These are phyloP conservation scores for Melanostigma gelatinosum DNA, from an alignment of 2,113 vertebrate species.

Conservation along the genomic window DNA sequence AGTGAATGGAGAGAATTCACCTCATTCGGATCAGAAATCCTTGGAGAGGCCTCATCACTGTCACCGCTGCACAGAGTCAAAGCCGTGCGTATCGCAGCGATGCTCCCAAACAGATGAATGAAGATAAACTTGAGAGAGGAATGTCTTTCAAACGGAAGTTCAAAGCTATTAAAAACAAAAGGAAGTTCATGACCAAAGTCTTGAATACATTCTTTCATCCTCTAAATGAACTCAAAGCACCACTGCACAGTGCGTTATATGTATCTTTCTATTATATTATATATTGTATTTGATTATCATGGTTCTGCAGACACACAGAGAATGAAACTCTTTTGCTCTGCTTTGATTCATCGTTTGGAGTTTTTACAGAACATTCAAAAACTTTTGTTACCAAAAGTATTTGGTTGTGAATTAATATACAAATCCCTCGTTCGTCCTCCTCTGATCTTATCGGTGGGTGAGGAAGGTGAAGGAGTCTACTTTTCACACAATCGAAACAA, in stretches of 20 bases:
- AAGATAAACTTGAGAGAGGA: neutral
- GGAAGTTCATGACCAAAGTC: neutral
- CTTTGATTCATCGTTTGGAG: neutral
- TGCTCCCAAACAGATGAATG: neutral
- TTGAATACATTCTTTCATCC: neutral
- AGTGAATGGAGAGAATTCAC: constrained; percentile 15
- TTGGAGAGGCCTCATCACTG: constrained; percentile 7
- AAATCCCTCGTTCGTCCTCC: too few relatives aligned
- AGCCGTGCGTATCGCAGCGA: neutral
- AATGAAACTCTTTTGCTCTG: neutral
- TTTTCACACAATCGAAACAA: too few relatives aligned
- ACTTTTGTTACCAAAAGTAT: too few relatives aligned
- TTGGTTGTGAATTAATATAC: too few relatives aligned
- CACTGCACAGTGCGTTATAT: too few relatives aligned
- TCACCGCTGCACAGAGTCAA: too few relatives aligned
- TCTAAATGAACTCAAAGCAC: neutral
- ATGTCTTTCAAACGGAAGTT: neutral
- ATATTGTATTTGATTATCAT: too few relatives aligned
- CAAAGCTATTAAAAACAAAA: neutral
- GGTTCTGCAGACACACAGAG: too few relatives aligned
- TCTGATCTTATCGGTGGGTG: too few relatives aligned
- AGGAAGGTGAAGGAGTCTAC: too few relatives aligned
- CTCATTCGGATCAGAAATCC: constrained; percentile 20
- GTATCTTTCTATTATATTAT: too few relatives aligned
- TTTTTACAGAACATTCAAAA: too few relatives aligned